A percentile compares a stretch with the other conserved stretches of the same genome.
Conservation (phyloP, 2,888 invertebrate genomes). For the Alloscopus bannaensis region DNA sequence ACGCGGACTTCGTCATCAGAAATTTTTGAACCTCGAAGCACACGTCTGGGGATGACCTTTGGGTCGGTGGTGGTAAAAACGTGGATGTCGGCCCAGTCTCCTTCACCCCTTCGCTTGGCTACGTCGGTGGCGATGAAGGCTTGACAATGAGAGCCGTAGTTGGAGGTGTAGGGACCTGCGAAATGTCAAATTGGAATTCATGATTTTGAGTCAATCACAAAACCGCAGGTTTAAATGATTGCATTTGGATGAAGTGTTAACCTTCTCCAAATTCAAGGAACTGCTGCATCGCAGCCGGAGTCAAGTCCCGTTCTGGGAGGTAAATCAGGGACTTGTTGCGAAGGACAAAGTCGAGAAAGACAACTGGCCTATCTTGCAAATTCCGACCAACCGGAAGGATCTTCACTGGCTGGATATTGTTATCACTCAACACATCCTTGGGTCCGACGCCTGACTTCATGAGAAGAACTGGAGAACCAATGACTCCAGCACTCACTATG, state of each 20-base stretch:
- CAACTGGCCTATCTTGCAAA: slow-evolving; percentile 41
- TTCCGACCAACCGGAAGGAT: slow-evolving; percentile 62
- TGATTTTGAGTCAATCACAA: background rate
- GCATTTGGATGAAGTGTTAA: background rate
- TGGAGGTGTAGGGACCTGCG: slow-evolving; percentile 46
- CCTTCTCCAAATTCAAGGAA: slow-evolving; percentile 40
- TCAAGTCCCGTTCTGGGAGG: slow-evolving; percentile 36
- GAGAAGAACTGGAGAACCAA: slow-evolving; percentile 24
- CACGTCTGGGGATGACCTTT: background rate
- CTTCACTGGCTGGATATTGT: background rate
- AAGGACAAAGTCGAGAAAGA: slow-evolving; percentile 34
- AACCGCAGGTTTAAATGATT: background rate
- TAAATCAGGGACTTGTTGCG: slow-evolving; percentile 28
- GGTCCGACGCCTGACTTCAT: slow-evolving; percentile 65
- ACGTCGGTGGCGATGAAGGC: slow-evolving; percentile 46
- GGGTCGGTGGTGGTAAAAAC: background rate
- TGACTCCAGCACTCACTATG: slow-evolving; percentile 37
- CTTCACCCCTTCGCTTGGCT: slow-evolving; percentile 29
- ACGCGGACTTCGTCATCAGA: slow-evolving; percentile 9
- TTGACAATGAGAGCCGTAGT: slow-evolving; percentile 28
- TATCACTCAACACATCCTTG: slow-evolving; percentile 12
- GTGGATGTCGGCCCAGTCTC: slow-evolving; percentile 62
- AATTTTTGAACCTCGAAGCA: background rate
- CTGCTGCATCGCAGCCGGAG: slow-evolving; percentile 33
- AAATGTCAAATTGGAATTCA: background rate